Conservation (phyloP, 2,113 vertebrate species). For the Psammodynastes pulverulentus region DNA sequence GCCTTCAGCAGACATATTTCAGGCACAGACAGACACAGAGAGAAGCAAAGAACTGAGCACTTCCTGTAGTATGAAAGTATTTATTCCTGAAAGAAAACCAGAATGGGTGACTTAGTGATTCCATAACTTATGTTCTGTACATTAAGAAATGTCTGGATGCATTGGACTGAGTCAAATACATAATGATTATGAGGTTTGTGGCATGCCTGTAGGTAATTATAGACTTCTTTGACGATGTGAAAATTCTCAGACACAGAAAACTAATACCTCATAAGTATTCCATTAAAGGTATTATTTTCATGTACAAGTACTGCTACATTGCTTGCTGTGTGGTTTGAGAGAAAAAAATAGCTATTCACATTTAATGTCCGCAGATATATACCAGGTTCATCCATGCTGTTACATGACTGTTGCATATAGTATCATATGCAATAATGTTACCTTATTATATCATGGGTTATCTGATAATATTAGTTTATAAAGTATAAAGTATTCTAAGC, state of each 20-base stretch:
- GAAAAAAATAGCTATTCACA: not conserved
- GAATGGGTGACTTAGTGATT: not conserved
- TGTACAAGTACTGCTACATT: accelerated
- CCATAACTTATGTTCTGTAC: slow-evolving; percentile 10
- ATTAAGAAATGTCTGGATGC: slow-evolving; percentile 43
- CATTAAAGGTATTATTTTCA: not conserved
- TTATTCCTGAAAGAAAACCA: not conserved
- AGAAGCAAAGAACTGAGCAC: not conserved
- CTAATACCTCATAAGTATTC: slow-evolving; percentile 23
- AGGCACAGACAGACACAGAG: not conserved
- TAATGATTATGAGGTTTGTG: slow-evolving; percentile 55
- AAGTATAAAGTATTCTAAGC: not conserved
- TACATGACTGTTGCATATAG: not conserved
- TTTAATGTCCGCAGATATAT: not conserved
- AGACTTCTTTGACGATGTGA: slow-evolving; percentile 23
- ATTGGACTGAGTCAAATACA: slow-evolving; percentile 51
- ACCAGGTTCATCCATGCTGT: not conserved
- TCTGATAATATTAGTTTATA: not conserved
- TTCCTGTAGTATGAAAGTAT: not conserved
- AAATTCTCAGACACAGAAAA: slow-evolving; percentile 38
- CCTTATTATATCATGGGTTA: not conserved
- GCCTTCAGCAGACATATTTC: not conserved
- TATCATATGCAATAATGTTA: not conserved
- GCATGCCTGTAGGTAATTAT: slow-evolving; percentile 56
- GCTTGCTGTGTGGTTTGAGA: not conserved